Base-by-base conservation (phyloP, 2,113 vertebrate genomes). In the Ascaphus truei region DNA sequence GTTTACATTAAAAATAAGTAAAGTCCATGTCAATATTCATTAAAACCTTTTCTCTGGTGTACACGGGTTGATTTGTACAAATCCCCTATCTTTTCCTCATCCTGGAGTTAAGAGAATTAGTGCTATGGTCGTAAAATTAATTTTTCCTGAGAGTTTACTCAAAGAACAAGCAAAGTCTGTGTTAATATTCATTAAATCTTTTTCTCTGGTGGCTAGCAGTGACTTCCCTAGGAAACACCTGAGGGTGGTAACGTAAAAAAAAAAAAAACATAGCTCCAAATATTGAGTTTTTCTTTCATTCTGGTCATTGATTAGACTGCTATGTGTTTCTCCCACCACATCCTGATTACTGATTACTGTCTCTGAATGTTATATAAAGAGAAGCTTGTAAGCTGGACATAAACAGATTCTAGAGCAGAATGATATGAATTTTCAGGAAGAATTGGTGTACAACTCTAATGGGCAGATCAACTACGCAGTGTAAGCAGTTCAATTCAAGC, bases 1-100 rank as follows among this genome's bases (percentile, higher is more conserved):
- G 67, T 60, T 71, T 71, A 71, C 67, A 71, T 71, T 61, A 71
- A 71, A 71, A 71, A 71, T 71, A 71, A 71, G 67, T 71, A 71
- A 36, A 51, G 47, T 36, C 67, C 67, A 50, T 71, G 67, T 60
- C 67, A 71, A 71, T 71, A 71, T 71, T 71, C 67, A 71, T 71
- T 71, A 71, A 71, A 71, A 60, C 16, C 56, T 61, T 71, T 48
- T 52, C 67, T 41, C 67, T 39, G 16, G 67, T 52, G 67, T 71
- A 52, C 18, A 36, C n/a, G 7, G 41, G 45, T 71, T 52, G 67
- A 71, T 71, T 71, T 61, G 67, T 61, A 71, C 57, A 71, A 71
- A 71, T 61, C 57, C 56, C 25, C 33, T 52, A 71, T 71, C 67
- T 60, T 60, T 61, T 23, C 67, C 67, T 71, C 67, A 61, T 71